Conservation (phyloP, 2,888 invertebrate genomes). For the Agrypnus murinus region DNA sequence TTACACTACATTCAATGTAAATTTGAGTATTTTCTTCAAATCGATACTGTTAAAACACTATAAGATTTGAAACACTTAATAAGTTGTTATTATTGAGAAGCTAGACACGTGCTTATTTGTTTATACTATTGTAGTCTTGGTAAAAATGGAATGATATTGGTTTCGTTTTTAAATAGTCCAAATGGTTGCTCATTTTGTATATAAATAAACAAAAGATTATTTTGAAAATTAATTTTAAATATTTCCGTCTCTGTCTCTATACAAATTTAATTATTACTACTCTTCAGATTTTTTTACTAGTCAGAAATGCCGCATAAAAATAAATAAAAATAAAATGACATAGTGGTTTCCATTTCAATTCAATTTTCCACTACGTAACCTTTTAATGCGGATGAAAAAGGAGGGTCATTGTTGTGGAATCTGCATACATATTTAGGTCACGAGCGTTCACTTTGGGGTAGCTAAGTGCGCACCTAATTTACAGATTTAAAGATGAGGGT, state of each 20-base stretch:
- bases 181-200: no score
- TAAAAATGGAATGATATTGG: no score
- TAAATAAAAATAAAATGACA: neutral
- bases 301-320: no score
- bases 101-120: slow-evolving; percentile 13
- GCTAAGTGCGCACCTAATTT: slow-evolving; percentile 37
- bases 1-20: neutral
- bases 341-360: neutral
- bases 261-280: no score
- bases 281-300: no score
- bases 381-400: slow-evolving; percentile 7
- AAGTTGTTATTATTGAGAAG: neutral
- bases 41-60: slow-evolving; percentile 1
- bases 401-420: slow-evolving; percentile 26
- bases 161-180: no score
- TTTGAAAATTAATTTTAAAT: no score
- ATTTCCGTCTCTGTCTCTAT: no score
- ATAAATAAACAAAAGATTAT: no score
- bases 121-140: no score
- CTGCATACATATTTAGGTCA: slow-evolving; percentile 32
- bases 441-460: slow-evolving; percentile 36
- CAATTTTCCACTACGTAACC: neutral
- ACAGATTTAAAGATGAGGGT: slow-evolving; percentile 10
- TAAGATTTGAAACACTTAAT: neutral
- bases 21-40: neutral